Evolutionary conservation across 1,140 invertebrate genomes (phyloP), one percentile per base, ranked within the genome.

Genomic region (Bradynema listronoti): DNA sequence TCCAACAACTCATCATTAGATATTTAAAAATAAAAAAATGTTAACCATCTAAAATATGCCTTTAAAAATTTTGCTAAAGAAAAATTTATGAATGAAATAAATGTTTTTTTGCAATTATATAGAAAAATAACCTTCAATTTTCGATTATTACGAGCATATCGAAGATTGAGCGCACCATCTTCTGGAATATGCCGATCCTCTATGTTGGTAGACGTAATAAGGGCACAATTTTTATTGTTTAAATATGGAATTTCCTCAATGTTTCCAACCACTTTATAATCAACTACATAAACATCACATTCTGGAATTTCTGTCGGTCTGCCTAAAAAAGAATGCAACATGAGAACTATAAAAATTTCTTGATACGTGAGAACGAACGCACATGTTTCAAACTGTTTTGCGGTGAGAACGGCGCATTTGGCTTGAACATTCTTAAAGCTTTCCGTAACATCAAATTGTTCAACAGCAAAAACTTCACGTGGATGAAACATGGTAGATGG

Each of bases 301-400:
- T 98, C 94, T 1, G 86, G 80, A 64, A 95, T 87, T 83, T 97
- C 92, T 0, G 92, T 97, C 25, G 87, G 87, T 14, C 94, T 87
- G 81, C 85, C 89, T 93, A 72, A 36, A 49, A 68, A 34, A 34
- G 27, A 9, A 34, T n/a, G n/a, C n/a, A n/a, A n/a, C n/a, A n/a
- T n/a, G n/a, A n/a, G n/a, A n/a, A 11, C 36, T 19, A 39, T 39
- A 39, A 39, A 39, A 39, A 14, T 56, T 57, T 56, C 58, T 11
- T 61, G 7, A 49, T 52, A 27, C 43, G 25, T 56, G 56, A 64
- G 22, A 29, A 39, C 11, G 36, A 65, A 39, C 54, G 42, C 64
- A 73, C 90, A 87, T 74, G 86, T 88, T 46, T 88, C 86, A 75
- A 91, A 97, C 73, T 96, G 90, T 63, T 87, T 86, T 69, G 88